phyloP scores from a whole-genome alignment of 2,797 vertebrate genomes.

The Epinephelus awoara region DNA sequence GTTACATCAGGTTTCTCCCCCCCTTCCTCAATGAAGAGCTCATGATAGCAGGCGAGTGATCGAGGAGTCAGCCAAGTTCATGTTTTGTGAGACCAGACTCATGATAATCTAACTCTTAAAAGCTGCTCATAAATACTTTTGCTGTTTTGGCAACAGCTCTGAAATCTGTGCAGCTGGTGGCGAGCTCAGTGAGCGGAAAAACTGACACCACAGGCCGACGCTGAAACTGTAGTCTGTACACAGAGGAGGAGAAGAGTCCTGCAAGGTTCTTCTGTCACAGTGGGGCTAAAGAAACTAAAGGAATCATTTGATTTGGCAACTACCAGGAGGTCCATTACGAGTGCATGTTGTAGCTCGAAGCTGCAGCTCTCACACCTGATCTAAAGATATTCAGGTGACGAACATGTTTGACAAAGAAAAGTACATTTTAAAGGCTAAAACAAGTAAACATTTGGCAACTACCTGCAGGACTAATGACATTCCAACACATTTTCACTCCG shows the following conservation, averaged over 20 bases:
- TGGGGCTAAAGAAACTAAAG: background rate
- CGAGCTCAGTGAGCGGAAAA: conserved; percentile 52
- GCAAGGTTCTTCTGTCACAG: background rate
- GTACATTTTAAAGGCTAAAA: too few species aligned
- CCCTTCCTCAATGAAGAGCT: background rate
- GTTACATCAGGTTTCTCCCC: conserved; percentile 21
- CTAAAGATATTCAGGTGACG: too few species aligned
- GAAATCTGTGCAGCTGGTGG: conserved; percentile 70
- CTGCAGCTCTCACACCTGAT: too few species aligned
- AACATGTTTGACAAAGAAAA: too few species aligned
- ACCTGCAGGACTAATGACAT: too few species aligned
- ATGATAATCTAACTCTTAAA: conserved; percentile 68
- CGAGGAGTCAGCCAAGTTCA: conserved; percentile 69
- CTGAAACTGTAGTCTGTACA: background rate
- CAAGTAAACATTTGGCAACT: too few species aligned
- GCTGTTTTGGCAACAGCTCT: conserved; percentile 75
- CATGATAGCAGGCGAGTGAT: conserved; percentile 10
- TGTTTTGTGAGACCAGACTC: conserved; percentile 63
- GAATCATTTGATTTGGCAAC: background rate
- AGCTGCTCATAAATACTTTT: conserved; percentile 62
- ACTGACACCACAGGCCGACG: background rate
- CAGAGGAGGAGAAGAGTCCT: background rate
- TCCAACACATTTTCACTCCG: too few species aligned
- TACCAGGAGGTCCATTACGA: background rate
- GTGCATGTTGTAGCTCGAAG: background rate